A percentile compares a stretch with the other conserved stretches of the same genome.
phyloP scores from a whole-genome alignment of 2,888 invertebrate genomes.

The Drosophila koepferae region DNA sequence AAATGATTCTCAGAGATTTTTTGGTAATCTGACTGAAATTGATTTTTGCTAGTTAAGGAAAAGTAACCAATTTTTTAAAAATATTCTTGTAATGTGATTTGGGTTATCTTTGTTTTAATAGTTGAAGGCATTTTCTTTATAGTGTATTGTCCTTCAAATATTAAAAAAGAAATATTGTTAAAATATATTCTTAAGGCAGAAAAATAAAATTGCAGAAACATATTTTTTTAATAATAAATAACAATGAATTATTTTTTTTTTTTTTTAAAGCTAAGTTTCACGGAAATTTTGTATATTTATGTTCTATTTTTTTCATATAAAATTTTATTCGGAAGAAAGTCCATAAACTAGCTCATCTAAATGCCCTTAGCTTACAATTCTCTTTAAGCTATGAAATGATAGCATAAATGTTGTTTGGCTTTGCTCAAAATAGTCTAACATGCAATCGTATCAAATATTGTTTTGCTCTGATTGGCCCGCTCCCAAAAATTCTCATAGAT shows the following conservation, averaged over 20 bases:
- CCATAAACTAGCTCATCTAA: background rate
- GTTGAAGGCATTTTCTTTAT: no score
- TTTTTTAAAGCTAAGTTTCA: no score
- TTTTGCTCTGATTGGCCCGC: constrained; percentile 33
- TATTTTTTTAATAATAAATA: no score
- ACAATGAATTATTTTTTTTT: no score
- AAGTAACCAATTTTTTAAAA: background rate
- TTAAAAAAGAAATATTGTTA: no score
- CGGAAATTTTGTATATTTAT: no score
- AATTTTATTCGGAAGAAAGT: background rate
- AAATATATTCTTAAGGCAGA: no score
- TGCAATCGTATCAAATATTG: constrained; percentile 16
- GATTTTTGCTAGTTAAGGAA: background rate
- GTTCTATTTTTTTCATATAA: no score
- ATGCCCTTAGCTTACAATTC: background rate
- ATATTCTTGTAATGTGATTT: no score
- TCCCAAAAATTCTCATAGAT: constrained; percentile 1
- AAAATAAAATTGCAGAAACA: no score
- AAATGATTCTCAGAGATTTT: background rate
- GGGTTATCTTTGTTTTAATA: no score
- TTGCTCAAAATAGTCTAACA: background rate
- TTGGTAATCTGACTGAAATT: background rate
- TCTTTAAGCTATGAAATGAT: background rate
- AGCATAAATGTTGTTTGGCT: background rate
- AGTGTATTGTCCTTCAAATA: no score